Base-by-base conservation (phyloP, 2,113 vertebrate species). In the Bubo bubo region DNA sequence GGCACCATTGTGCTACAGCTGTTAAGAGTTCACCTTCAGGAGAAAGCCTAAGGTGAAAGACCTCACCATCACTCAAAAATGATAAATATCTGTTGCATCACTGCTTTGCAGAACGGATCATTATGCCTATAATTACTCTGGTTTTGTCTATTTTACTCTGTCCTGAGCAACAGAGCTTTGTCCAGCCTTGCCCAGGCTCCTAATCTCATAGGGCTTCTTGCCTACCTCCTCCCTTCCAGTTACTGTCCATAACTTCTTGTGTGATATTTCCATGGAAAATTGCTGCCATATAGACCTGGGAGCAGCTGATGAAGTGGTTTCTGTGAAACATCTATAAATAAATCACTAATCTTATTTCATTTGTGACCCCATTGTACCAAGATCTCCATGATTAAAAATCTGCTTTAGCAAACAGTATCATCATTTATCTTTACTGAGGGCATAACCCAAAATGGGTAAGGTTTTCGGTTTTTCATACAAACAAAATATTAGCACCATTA, bases 11-110 rank as follows among this genome's bases (percentile, higher is more conserved):
- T 43, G 68, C 64, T 90, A 81, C 88, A 96, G 86, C 35, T 64
- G 92, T 73, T 91, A 70, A 34, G 73, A 94, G 66, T 45, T 93
- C 90, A 95, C 77, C 73, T 96, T 96, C 88, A 95, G 85, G 74
- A 87, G 55, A 75, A 93, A 95, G 52, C 13, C 87, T 90, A 55
- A 90, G 60, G 64, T 85, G 37, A 95, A 87, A 89, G 90, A 81
- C 52, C 60, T 85, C 41, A n/a, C 52, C 26, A 50, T 55, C 37
- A 55, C 27, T 67, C 4, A 0, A 26, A 79, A 91, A 63, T 67
- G 22, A 93, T 39, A 71, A 87, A 79, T 63, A 85, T 67, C 93
- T 77, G 60, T 85, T 81, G 52, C 50, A 63, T 64, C 3, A 0
- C 52, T 0, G 3, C 77, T 73, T 70, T 35, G 30, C 39, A 63